phyloP scores from a whole-genome alignment of 2,888 invertebrate species.

The Bombyx huttoni region DNA sequence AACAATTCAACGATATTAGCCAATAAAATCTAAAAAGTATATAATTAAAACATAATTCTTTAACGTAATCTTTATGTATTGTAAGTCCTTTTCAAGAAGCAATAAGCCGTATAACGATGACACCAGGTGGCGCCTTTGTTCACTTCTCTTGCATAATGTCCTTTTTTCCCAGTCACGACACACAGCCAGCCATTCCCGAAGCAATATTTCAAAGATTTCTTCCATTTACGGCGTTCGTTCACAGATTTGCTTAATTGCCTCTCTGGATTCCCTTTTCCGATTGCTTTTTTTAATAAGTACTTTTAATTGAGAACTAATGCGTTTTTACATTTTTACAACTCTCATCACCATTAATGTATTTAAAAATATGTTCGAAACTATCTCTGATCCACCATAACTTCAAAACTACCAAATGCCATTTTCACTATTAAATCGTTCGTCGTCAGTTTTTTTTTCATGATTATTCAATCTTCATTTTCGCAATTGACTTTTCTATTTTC shows the following conservation, averaged over 20 bases:
- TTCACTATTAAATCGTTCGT: too few species aligned
- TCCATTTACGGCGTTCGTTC: constrained; percentile 2
- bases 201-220: constrained; percentile 18
- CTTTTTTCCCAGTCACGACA: constrained; percentile 27
- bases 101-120: constrained; percentile 49
- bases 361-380: too few species aligned
- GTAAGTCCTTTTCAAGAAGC: constrained; percentile 15
- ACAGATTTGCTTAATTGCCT: constrained; percentile 3
- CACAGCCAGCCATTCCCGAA: constrained; percentile 6
- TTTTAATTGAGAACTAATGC: background rate
- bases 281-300: background rate
- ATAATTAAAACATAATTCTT: background rate
- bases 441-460: too few species aligned
- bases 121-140: constrained; percentile 46
- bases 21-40: background rate
- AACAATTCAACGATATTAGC: too few species aligned
- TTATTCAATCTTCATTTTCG: too few species aligned
- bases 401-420: too few species aligned
- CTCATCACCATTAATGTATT: too few species aligned
- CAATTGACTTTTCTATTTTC: too few species aligned
- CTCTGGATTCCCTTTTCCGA: background rate
- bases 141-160: constrained; percentile 49
- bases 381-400: too few species aligned
- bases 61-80: background rate
- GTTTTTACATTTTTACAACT: background rate